These are phyloP conservation scores for Diadema setosum DNA, from an alignment of 35 echinoderm and acorn worm species.

Conservation along the genomic window DNA sequence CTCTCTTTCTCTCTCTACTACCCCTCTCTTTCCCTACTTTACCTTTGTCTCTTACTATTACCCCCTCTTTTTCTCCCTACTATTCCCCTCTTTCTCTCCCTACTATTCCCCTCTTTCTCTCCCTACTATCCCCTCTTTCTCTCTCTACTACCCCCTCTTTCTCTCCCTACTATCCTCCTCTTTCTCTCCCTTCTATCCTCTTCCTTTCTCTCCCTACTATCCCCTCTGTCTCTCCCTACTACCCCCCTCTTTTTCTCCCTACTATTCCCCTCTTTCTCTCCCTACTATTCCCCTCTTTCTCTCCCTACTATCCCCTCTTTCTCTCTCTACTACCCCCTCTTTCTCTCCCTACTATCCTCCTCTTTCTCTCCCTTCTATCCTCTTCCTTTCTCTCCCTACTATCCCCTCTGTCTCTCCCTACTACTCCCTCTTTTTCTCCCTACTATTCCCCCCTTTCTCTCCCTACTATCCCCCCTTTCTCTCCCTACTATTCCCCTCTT, in stretches of 20 bases:
- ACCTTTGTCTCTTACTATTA: not conserved
- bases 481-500: not conserved
- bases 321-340: not conserved
- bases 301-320: not conserved
- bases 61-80: not conserved
- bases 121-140: not conserved
- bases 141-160: not conserved
- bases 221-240: not conserved
- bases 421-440: not conserved
- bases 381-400: not conserved
- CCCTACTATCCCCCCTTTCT: not conserved
- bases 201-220: not conserved
- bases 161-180: not conserved
- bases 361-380: not conserved
- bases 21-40: not conserved
- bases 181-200: not conserved
- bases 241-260: not conserved
- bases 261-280: not conserved
- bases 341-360: not conserved
- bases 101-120: not conserved
- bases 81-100: not conserved
- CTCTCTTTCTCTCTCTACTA: not conserved
- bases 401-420: not conserved
- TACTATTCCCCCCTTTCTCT: not conserved
- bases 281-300: not conserved